Evolutionary conservation across 2,797 vertebrate genomes (phyloP).

Genomic region (Melanotaenia nigrans): DNA sequence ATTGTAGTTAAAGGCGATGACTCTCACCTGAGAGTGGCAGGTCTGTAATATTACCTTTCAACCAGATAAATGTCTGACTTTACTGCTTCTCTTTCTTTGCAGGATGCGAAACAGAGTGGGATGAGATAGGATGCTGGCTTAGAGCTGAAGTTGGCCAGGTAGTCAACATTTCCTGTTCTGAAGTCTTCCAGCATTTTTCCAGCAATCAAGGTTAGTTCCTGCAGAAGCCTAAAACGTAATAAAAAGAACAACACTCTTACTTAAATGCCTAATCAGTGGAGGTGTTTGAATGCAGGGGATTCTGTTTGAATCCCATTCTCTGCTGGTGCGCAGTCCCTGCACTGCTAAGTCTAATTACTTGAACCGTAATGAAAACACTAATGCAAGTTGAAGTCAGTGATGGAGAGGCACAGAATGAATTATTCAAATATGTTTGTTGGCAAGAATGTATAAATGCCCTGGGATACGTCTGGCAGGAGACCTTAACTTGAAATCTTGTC

Average conservation of each 20-base stretch:
- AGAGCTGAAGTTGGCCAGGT: constrained; percentile 83
- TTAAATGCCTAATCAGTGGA: not conserved
- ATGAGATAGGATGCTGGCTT: constrained; percentile 87
- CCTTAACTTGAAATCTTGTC: constrained; percentile 36
- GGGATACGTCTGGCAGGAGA: constrained; percentile 43
- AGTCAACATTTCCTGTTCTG: constrained; percentile 85
- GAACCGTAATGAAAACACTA: constrained; percentile 30
- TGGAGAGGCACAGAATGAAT: constrained; percentile 47
- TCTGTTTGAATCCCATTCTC: constrained; percentile 1
- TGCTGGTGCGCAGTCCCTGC: not conserved
- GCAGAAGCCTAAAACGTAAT: not conserved
- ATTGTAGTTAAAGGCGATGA: not conserved
- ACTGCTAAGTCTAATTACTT: constrained; percentile 35
- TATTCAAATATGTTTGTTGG: constrained; percentile 63
- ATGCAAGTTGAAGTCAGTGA: constrained; percentile 36
- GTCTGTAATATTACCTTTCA: not conserved
- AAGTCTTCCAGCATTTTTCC: constrained; percentile 87
- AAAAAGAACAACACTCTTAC: not conserved
- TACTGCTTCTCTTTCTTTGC: not conserved
- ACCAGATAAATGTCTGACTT: not conserved
- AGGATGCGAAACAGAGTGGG: constrained; percentile 89
- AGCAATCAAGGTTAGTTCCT: constrained; percentile 78
- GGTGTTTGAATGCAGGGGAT: constrained; percentile 8
- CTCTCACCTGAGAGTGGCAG: not conserved
- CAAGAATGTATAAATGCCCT: constrained; percentile 23